Percentiles rank a stretch among this genome's conserved stretches.
Evolutionary conservation across 2,888 invertebrate species (phyloP).

Genomic region (Pimpla rufipes): DNA sequence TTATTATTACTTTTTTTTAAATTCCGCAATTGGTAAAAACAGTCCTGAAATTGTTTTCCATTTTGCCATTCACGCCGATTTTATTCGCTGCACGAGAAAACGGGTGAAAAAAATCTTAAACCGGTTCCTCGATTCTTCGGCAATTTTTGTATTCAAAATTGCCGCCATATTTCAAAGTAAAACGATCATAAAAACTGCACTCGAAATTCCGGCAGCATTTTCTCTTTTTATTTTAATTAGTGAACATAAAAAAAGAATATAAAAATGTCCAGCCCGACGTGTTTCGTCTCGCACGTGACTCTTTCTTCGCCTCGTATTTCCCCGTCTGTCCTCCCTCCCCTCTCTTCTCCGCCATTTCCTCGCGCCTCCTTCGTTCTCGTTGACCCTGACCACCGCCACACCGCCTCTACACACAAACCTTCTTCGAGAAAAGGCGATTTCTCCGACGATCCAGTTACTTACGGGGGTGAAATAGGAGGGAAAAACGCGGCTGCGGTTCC

Average conservation of each 20-base stretch:
- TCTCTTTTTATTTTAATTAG: too few relatives aligned
- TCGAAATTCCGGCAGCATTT: too few relatives aligned
- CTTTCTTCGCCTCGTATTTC: neutral
- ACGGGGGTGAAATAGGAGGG: conserved; percentile 32
- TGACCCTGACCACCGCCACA: neutral
- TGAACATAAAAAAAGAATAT: too few relatives aligned
- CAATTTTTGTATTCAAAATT: too few relatives aligned
- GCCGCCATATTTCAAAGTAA: too few relatives aligned
- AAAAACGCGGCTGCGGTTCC: conserved; percentile 44
- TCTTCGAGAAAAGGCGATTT: conserved; percentile 51
- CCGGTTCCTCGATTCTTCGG: too few relatives aligned
- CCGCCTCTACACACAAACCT: neutral
- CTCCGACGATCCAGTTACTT: conserved; percentile 72
- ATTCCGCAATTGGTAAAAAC: neutral
- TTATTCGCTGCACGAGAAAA: too few relatives aligned
- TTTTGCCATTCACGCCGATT: too few relatives aligned
- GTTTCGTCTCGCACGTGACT: neutral
- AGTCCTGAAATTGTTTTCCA: too few relatives aligned
- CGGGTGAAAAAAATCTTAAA: too few relatives aligned
- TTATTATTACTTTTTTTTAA: neutral
- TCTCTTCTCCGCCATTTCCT: conserved; percentile 42
- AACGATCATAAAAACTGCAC: too few relatives aligned
- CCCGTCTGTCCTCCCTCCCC: conserved; percentile 10
- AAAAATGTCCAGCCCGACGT: too few relatives aligned
- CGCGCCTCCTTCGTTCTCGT: conserved; percentile 22